These are phyloP conservation scores for Thymelicus acteon DNA, from an alignment of 2,888 invertebrate species.

Conservation along the genomic window DNA sequence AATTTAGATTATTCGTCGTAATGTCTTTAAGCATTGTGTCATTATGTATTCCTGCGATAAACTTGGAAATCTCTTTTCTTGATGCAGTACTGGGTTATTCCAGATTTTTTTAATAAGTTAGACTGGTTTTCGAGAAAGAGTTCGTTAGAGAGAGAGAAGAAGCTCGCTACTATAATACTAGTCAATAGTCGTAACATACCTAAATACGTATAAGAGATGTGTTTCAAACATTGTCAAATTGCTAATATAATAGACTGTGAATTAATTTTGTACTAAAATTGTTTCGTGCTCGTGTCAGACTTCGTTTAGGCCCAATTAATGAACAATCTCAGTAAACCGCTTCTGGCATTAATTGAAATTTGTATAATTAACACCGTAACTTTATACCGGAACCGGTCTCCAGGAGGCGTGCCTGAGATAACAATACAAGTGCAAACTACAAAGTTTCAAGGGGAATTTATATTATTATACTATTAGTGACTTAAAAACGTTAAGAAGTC, in stretches of 20 bases:
- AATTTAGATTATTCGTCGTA: too few species aligned
- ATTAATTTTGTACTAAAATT: not conserved
- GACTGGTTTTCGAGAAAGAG: too few species aligned
- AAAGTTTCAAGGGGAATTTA: slow-evolving; percentile 13
- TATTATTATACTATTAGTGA: too few species aligned
- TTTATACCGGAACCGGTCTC: slow-evolving; percentile 27
- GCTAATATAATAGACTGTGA: not conserved
- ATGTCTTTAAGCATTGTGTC: slow-evolving; percentile 22
- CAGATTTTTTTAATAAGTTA: too few species aligned
- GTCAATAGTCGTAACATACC: too few species aligned
- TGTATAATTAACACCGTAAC: slow-evolving; percentile 31
- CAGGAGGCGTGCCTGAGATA: slow-evolving; percentile 21
- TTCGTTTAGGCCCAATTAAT: slow-evolving; percentile 26
- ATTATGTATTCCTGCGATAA: slow-evolving; percentile 20
- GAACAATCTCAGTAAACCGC: slow-evolving; percentile 29
- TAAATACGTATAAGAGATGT: too few species aligned
- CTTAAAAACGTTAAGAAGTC: too few species aligned
- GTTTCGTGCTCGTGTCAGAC: slow-evolving; percentile 15
- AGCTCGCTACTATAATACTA: too few species aligned
- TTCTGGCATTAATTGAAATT: slow-evolving; percentile 27
- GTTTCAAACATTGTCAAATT: not conserved
- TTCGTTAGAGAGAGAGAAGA: too few species aligned
- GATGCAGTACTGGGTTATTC: too few species aligned
- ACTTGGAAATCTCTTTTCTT: too few species aligned
- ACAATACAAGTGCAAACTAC: slow-evolving; percentile 28